Conservation (phyloP, 2,888 invertebrate genomes). For the Abrostola triplasia region DNA sequence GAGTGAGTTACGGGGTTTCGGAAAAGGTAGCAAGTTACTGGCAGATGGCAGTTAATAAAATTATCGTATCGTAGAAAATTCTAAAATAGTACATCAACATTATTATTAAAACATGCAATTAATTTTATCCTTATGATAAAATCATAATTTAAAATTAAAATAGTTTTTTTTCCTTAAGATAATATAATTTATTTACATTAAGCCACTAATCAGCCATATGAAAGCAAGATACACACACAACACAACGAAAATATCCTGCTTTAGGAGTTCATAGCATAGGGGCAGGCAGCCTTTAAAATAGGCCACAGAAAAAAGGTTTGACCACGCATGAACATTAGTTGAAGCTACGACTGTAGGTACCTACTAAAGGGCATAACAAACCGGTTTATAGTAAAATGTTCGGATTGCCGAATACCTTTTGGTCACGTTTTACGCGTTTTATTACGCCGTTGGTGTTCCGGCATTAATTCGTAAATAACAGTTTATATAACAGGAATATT, state of each 20-base stretch:
- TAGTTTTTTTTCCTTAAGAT: too few relatives aligned
- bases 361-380: slow-evolving; percentile 42
- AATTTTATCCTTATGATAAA: too few relatives aligned
- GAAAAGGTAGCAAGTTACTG: background rate
- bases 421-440: slow-evolving; percentile 47
- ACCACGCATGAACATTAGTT: slow-evolving; percentile 13
- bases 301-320: slow-evolving; percentile 2
- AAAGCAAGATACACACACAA: too few relatives aligned
- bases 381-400: slow-evolving; percentile 48
- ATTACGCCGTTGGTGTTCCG: slow-evolving; percentile 27
- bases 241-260: too few relatives aligned
- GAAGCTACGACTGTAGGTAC: slow-evolving; percentile 20
- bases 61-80: too few relatives aligned
- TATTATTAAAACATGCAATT: too few relatives aligned
- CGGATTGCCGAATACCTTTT: slow-evolving; percentile 47
- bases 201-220: too few relatives aligned
- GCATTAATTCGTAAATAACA: slow-evolving; percentile 41
- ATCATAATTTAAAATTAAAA: too few relatives aligned
- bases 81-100: too few relatives aligned
- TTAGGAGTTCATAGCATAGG: too few relatives aligned
- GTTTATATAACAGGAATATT: slow-evolving; percentile 35
- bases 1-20: slow-evolving; percentile 12
- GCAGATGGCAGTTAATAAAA: background rate
- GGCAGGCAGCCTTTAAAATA: background rate
- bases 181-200: too few relatives aligned